Conservation (phyloP, 2,888 invertebrate species). For the Harpalus rubripes region DNA sequence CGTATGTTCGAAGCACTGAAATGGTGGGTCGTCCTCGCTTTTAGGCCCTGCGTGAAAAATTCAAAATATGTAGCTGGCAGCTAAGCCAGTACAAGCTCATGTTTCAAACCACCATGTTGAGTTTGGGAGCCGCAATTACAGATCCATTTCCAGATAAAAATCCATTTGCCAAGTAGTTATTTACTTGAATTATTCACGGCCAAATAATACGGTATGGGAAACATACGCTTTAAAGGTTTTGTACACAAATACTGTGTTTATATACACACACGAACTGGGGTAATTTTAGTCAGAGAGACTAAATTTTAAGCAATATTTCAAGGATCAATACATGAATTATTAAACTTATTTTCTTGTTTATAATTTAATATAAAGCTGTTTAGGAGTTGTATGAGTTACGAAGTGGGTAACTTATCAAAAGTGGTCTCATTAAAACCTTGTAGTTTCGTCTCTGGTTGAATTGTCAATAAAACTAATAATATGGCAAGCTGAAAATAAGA, state of each 20-base stretch:
- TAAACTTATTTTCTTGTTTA: too few species aligned
- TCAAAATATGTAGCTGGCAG: slow-evolving; percentile 41
- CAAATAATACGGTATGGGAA: not conserved
- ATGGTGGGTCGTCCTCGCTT: not conserved
- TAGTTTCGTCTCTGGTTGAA: too few species aligned
- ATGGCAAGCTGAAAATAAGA: too few species aligned
- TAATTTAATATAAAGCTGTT: too few species aligned
- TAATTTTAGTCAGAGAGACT: not conserved
- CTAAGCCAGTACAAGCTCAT: slow-evolving; percentile 8
- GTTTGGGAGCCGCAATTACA: slow-evolving; percentile 32
- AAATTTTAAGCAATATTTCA: not conserved
- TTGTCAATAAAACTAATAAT: too few species aligned
- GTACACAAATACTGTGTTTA: slow-evolving; percentile 7
- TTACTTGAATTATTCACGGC: slow-evolving; percentile 34
- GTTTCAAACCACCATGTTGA: slow-evolving; percentile 39
- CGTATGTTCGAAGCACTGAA: not conserved
- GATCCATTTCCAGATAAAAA: slow-evolving; percentile 36
- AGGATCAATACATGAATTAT: not conserved
- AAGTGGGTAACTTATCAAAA: too few species aligned
- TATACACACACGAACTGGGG: not conserved
- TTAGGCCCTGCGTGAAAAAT: slow-evolving; percentile 32
- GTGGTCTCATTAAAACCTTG: too few species aligned
- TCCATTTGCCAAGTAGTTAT: slow-evolving; percentile 29
- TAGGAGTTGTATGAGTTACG: too few species aligned
- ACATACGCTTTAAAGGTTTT: slow-evolving; percentile 2